Evolutionary conservation across 2,113 vertebrate genomes (phyloP), one percentile per base, ranked within the genome.

Genomic region (Synodontis membranacea): DNA sequence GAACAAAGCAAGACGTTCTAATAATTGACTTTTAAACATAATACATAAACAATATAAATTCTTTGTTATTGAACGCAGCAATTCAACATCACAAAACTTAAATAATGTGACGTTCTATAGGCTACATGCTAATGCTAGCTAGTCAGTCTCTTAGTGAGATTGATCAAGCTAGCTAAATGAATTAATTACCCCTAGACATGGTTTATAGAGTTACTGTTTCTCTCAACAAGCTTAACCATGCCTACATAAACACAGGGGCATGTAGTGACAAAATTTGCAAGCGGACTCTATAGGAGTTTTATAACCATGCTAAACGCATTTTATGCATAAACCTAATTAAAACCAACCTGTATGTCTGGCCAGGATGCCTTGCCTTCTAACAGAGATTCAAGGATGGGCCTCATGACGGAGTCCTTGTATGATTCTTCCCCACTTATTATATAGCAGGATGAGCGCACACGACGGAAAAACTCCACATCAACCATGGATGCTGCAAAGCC

Each of bases 341-440:
- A 46, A 85, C 91, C 23, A 46, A 99, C 97, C 96, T 97, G 96
- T 28, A 95, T 87, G 44, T 92, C 85, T 0, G 95, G 94, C 98
- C 98, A 98, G 17, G 92, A 91, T 70, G 92, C 93, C 89, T 99
- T 99, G 64, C 93, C 96, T 0, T 95, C 88, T 72, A 99, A 93
- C 42, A 99, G 95, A 0, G 97, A 95, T 0, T 98, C 96, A 74
- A 99, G 93, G 58, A 97, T 94, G 0, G 92, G 84, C 6, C 97
- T 93, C 93, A 98, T 95, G 1, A 93, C 91, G 0, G 86, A 93
- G 56, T 96, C 96, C 88, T 96, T 97, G 42, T 91, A 89, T 0
- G 95, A 95, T 28, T 97, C 96, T 2, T 98, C 96, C 0, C 97
- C 98, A 0, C 98, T 99, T 89, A 99, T 91, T 83, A 99, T 95